phyloP scores from a whole-genome alignment of 1,140 invertebrate genomes.

The fruit fly (Drosophila melanogaster) region DNA sequence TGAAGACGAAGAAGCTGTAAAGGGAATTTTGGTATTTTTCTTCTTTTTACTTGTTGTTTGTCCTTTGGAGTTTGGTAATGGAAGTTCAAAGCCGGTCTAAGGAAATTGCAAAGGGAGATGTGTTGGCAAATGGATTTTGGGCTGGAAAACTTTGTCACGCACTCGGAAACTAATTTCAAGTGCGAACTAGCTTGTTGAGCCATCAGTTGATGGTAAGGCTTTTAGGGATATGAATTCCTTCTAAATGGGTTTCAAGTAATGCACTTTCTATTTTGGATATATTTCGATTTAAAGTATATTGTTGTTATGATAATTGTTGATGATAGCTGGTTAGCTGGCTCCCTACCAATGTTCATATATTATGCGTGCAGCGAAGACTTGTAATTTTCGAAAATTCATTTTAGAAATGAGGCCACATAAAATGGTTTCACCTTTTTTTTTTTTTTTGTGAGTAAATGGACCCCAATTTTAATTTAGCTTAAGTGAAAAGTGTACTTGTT shows the following conservation, averaged over 20 bases:
- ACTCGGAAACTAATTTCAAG: constrained; percentile 47
- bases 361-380: no score
- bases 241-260: no score
- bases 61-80: constrained; percentile 25
- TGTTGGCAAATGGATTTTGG: constrained; percentile 23
- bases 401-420: no score
- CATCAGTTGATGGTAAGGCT: background rate
- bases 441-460: background rate
- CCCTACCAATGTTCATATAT: no score
- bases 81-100: constrained; percentile 29
- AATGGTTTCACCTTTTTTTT: no score
- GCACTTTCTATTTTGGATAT: background rate
- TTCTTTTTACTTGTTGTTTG: constrained; percentile 7
- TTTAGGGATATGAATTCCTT: background rate
- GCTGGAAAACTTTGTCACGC: constrained; percentile 35
- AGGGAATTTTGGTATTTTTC: constrained; percentile 7
- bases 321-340: no score
- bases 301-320: no score
- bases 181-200: constrained; percentile 31
- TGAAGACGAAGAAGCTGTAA: constrained; percentile 6
- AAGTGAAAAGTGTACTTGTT: constrained; percentile 19
- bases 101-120: constrained; percentile 19
- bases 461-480: constrained; percentile 11
- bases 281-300: no score
- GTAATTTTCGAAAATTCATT: no score